A percentile compares a stretch with the other conserved stretches of the same genome.
These are phyloP conservation scores for Macropus fuliginosus DNA, from an alignment of 2,797 vertebrate genomes.

Conservation along the genomic window DNA sequence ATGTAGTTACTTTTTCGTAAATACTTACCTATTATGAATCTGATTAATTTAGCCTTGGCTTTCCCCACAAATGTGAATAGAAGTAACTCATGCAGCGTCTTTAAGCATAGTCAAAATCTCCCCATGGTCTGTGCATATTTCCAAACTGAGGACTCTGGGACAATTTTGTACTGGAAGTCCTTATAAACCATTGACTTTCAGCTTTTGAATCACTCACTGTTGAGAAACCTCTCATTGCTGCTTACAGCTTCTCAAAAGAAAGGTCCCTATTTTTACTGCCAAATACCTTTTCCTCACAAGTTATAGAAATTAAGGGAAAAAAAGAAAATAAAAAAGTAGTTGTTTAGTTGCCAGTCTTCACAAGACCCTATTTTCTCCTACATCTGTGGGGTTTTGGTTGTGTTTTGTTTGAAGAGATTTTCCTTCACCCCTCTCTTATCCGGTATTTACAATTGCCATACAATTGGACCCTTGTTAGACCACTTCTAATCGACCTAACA, in stretches of 20 bases:
- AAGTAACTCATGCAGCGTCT: neutral
- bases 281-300: neutral
- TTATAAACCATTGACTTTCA: neutral
- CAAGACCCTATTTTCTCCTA: conserved; percentile 38
- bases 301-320: conserved; percentile 42
- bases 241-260: neutral
- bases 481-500: conserved; percentile 13
- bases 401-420: conserved; percentile 10
- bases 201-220: conserved; percentile 13
- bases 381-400: neutral
- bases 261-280: conserved; percentile 23
- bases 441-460: neutral
- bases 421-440: neutral
- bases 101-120: neutral
- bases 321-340: neutral
- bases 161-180: neutral
- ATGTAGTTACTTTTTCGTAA: conserved; percentile 29
- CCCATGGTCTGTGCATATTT: neutral
- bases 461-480: neutral
- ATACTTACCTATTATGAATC: neutral
- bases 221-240: neutral
- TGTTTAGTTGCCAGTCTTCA: conserved; percentile 3
- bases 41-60: neutral
- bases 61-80: neutral
- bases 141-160: neutral